A percentile compares a stretch with the other conserved stretches of the same genome.
phyloP scores from a whole-genome alignment of 2,888 invertebrate species.

The Ceramica pisi region DNA sequence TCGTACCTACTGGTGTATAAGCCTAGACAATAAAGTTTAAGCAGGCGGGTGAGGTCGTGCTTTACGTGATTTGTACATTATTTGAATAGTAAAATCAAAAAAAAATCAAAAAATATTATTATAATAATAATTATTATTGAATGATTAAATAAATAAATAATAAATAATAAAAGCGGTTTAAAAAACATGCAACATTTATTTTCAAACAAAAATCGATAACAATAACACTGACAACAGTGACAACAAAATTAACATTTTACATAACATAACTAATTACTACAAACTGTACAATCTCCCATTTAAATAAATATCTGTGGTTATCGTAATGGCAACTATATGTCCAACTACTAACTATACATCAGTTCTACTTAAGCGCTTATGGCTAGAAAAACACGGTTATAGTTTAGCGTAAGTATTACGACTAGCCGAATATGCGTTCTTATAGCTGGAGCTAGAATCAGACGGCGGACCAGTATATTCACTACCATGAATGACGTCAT shows the following conservation, averaged over 20 bases:
- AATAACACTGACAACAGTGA: constrained; percentile 11
- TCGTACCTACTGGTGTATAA: no score
- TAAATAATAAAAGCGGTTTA: background rate
- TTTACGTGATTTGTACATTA: no score
- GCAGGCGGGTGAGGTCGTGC: no score
- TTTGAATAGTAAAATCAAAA: no score
- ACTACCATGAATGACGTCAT: constrained; percentile 77
- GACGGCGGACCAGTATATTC: constrained; percentile 81
- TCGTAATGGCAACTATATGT: constrained; percentile 70
- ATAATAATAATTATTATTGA: no score
- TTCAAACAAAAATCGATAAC: constrained; percentile 42
- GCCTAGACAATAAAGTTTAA: background rate
- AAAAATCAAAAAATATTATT: no score
- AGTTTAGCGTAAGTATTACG: constrained; percentile 79
- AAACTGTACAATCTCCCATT: constrained; percentile 40
- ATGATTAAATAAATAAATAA: no score
- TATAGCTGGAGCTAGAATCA: constrained; percentile 80
- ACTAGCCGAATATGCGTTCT: constrained; percentile 77
- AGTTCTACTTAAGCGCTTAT: constrained; percentile 46
- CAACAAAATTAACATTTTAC: constrained; percentile 27
- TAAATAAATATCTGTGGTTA: constrained; percentile 75
- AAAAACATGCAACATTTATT: constrained; percentile 59
- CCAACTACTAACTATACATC: constrained; percentile 52
- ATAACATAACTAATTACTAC: constrained; percentile 28
- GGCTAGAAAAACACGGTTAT: constrained; percentile 54